Evolutionary conservation across 2,888 invertebrate species (phyloP), one percentile per base, ranked within the genome.

Genomic region (Phrixothrix hirtus): DNA sequence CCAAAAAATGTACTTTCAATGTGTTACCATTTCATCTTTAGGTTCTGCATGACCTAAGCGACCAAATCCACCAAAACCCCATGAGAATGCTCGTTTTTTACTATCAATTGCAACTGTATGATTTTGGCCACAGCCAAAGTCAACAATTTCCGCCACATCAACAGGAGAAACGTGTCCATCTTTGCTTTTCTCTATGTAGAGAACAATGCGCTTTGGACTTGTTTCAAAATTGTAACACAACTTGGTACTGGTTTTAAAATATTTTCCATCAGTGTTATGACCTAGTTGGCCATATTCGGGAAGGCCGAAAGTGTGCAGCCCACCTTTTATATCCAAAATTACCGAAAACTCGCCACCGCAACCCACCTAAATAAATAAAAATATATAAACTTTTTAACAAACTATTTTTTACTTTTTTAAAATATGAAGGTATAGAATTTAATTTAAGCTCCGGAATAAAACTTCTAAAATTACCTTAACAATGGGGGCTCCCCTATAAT

Each of bases 21-120:
- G 21, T 7, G 9, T 26, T 30, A 94, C 90, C 75, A 89, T 81
- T 76, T 96, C 95, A 75, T 96, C 95, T 70, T 91, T 91, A 51
- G 87, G 93, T 68, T 94, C 95, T 4, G 93, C 89, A 78, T 96
- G 95, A 0, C 95, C 96, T 9, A 96, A 79, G 1, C 96, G 85
- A 0, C 95, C 95, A 69, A 95, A 92, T 0, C 95, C 96, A 7
- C 95, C 95, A 74, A 95, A 96, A 12, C 96, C 95, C 95, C 95
- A 96, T 42, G 94, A 92, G 75, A 84, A 96, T 0, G 91, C 89
- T 7, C 95, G 84, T 74, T 90, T 92, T 72, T 88, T 88, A 0
- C 89, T 87, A 70, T 96, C 95, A 58, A 94, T 84, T 0, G 91
- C 92, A 69, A 92, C 95, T 34, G 92, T 89, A 68, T 96, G 96